Conservation (phyloP, 2,888 invertebrate species). For the Seira sanloemensis region DNA sequence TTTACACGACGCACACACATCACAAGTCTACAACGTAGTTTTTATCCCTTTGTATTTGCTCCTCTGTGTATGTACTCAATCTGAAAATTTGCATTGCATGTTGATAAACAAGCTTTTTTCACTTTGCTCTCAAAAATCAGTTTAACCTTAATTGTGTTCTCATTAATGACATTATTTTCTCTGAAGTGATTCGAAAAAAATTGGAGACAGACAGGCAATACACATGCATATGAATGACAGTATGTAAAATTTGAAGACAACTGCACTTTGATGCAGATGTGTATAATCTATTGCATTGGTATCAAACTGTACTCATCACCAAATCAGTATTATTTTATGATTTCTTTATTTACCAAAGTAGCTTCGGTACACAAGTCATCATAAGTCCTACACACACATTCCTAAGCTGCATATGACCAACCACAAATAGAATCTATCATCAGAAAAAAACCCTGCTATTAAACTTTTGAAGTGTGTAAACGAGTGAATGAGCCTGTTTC, state of each 20-base stretch:
- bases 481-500: slow-evolving; percentile 7
- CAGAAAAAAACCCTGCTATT: not conserved
- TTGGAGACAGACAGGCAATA: too few species aligned
- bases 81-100: not conserved
- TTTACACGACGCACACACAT: not conserved
- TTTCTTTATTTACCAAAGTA: too few species aligned
- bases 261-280: too few species aligned
- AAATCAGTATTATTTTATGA: too few species aligned
- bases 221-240: too few species aligned
- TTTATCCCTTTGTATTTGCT: not conserved
- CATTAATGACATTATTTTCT: slow-evolving; percentile 36
- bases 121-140: slow-evolving; percentile 39
- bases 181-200: too few species aligned
- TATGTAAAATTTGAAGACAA: too few species aligned
- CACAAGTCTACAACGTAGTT: not conserved
- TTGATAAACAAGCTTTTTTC: not conserved
- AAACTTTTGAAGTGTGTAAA: not conserved
- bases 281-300: too few species aligned
- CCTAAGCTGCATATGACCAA: too few species aligned
- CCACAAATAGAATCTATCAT: not conserved
- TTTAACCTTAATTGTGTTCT: slow-evolving; percentile 58
- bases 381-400: too few species aligned
- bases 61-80: not conserved
- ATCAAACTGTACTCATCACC: too few species aligned
- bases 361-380: too few species aligned